These are phyloP conservation scores for Adoxophyes honmai DNA, from an alignment of 1,140 invertebrate species.

Conservation along the genomic window DNA sequence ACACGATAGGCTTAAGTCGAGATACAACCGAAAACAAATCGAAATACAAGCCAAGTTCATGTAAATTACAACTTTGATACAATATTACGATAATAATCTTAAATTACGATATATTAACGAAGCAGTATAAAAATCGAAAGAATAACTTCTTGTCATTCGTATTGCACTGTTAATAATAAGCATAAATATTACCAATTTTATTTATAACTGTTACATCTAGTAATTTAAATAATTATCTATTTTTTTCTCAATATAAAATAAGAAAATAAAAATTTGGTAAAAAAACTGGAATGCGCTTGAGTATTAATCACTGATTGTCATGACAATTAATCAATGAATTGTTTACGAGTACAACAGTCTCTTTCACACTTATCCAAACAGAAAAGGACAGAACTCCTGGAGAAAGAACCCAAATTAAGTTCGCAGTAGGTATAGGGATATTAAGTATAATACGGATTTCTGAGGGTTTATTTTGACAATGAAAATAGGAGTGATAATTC, in stretches of 20 bases:
- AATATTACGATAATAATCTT: slow-evolving; percentile 61
- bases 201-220: slow-evolving; percentile 48
- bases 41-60: slow-evolving; percentile 61
- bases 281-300: slow-evolving; percentile 40
- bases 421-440: no score
- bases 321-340: no score
- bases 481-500: no score
- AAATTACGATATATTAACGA: slow-evolving; percentile 62
- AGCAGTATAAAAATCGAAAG: slow-evolving; percentile 56
- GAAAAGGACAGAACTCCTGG: no score
- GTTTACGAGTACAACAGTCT: no score
- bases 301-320: slow-evolving; percentile 30
- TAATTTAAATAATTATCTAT: slow-evolving; percentile 41
- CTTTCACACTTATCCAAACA: no score
- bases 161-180: slow-evolving; percentile 66
- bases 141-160: slow-evolving; percentile 54
- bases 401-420: no score
- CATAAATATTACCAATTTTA: slow-evolving; percentile 58
- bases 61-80: slow-evolving; percentile 70
- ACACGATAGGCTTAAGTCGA: slow-evolving; percentile 12
- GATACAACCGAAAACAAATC: slow-evolving; percentile 39
- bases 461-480: no score
- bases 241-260: slow-evolving; percentile 26
- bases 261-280: slow-evolving; percentile 35
- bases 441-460: no score